phyloP scores from a whole-genome alignment of 2,113 vertebrate genomes.

The Gymnogyps californianus region DNA sequence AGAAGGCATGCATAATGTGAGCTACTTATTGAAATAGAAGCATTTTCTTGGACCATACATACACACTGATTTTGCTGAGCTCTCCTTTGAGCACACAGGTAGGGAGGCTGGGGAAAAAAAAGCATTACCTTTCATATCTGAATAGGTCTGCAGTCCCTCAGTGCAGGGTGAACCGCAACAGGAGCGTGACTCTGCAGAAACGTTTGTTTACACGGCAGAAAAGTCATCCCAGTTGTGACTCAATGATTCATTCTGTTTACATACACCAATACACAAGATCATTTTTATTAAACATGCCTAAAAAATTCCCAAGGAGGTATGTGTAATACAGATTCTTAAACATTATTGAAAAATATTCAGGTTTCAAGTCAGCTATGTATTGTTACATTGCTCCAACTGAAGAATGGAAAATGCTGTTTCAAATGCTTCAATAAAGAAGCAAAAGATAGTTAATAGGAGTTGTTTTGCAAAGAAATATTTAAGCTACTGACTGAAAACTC shows the following conservation, averaged over 20 bases:
- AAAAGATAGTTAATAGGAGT: background rate
- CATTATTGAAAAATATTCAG: background rate
- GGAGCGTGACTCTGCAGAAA: background rate
- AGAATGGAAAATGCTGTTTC: background rate
- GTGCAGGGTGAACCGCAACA: background rate
- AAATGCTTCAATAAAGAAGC: background rate
- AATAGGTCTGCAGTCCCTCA: background rate
- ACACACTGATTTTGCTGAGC: background rate
- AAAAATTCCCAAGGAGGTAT: background rate
- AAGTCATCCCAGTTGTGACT: background rate
- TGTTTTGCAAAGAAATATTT: background rate
- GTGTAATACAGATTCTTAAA: background rate
- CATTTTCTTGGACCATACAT: background rate
- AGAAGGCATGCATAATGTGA: constrained; percentile 26
- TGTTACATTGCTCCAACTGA: background rate
- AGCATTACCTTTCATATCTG: background rate
- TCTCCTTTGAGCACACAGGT: background rate
- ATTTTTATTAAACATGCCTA: background rate
- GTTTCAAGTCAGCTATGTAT: background rate
- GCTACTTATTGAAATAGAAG: constrained; percentile 29
- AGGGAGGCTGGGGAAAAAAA: background rate
- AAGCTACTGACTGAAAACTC: background rate
- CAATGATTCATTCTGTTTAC: background rate
- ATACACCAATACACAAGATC: background rate
- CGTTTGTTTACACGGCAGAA: background rate